Percentiles rank a stretch among this genome's conserved stretches.
phyloP scores from a whole-genome alignment of 2,888 invertebrate genomes.

The Leucophenga maculata region DNA sequence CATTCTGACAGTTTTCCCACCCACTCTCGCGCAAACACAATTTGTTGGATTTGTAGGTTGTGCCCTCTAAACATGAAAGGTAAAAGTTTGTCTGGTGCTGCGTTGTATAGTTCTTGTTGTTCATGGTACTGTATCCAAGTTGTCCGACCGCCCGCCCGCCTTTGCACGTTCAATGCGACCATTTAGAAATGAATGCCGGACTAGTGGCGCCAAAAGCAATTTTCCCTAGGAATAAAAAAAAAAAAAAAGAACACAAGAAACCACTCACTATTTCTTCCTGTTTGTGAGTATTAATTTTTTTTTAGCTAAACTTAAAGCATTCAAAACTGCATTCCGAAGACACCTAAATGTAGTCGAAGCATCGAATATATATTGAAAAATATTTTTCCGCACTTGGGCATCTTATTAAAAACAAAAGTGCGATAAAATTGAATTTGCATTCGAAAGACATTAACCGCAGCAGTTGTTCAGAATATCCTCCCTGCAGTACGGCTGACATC shows the following conservation, averaged over 20 bases:
- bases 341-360: constrained; percentile 44
- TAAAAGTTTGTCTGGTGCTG: constrained; percentile 49
- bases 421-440: constrained; percentile 69
- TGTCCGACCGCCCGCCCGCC: too few species aligned
- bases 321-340: constrained; percentile 12
- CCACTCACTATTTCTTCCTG: neutral
- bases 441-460: constrained; percentile 72
- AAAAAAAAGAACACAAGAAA: too few species aligned
- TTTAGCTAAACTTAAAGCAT: neutral
- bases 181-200: constrained; percentile 1
- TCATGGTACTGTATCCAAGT: too few species aligned
- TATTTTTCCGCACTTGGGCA: constrained; percentile 41
- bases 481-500: constrained; percentile 24
- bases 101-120: neutral
- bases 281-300: neutral
- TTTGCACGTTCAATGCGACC: neutral
- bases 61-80: constrained; percentile 64
- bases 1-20: constrained; percentile 70
- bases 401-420: constrained; percentile 71
- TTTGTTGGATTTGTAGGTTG: constrained; percentile 67
- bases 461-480: constrained; percentile 55
- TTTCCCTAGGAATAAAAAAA: neutral
- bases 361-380: constrained; percentile 27
- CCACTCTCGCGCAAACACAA: constrained; percentile 67
- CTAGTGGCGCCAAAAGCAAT: constrained; percentile 28